Conservation (phyloP, 2,797 vertebrate species). For the Schizopygopsis malacanthus region DNA sequence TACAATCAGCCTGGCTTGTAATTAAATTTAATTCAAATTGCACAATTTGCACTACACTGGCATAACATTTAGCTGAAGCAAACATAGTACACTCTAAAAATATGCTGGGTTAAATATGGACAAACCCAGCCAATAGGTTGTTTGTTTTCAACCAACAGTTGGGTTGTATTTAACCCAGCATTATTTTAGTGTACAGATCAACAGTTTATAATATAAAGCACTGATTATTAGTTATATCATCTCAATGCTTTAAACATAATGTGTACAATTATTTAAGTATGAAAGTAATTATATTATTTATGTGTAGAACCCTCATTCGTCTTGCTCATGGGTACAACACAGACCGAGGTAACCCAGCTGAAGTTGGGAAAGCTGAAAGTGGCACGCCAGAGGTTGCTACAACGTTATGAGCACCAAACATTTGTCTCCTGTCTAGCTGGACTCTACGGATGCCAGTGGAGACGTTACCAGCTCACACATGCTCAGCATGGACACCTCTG, state of each 20-base stretch:
- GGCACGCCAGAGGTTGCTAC: conserved; percentile 78
- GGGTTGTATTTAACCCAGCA: too few species aligned
- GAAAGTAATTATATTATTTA: not conserved
- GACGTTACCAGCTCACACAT: conserved; percentile 77
- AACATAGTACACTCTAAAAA: not conserved
- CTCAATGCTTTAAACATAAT: not conserved
- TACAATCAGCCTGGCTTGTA: not conserved
- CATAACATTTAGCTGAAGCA: not conserved
- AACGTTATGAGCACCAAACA: conserved; percentile 80
- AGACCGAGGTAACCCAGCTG: conserved; percentile 62
- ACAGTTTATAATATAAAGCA: not conserved
- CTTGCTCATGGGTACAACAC: not conserved
- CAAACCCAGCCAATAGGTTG: too few species aligned
- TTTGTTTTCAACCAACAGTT: too few species aligned
- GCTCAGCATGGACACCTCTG: conserved; percentile 83
- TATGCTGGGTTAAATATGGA: too few species aligned
- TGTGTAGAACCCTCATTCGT: not conserved
- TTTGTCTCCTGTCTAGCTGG: conserved; percentile 86
- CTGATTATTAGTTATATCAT: not conserved
- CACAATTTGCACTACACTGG: not conserved
- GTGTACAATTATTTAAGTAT: not conserved
- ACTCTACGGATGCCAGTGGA: conserved; percentile 89
- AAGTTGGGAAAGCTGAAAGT: conserved; percentile 84
- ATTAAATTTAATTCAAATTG: not conserved
- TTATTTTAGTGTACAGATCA: too few species aligned